Evolutionary conservation across 1,140 invertebrate genomes (phyloP), one percentile per base, ranked within the genome.

Genomic region (Ips typographus): DNA sequence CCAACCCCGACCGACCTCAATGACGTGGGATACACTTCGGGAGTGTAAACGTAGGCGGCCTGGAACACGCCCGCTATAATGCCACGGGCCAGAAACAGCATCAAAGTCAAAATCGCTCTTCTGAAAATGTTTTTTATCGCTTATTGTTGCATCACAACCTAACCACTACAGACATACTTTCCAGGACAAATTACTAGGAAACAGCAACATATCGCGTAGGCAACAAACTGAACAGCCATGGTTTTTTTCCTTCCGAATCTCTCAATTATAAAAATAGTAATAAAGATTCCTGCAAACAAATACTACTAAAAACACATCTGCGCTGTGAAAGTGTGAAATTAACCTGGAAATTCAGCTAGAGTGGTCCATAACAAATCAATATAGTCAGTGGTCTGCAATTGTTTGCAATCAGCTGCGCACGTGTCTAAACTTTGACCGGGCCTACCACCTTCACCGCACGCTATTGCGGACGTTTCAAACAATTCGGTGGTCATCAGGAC

Each of bases 401-500:
- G 88, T 67, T 88, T 87, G 81, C 92, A 94, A 78, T 89, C 88
- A 44, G 89, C 85, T 22, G 85, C 87, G 80, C 88, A 93, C 4
- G 86, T 80, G 71, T 83, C 81, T 74, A 72, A 80, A 75, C 81
- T 76, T 56, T 79, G 73, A 2, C 74, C 65, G 38, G 74, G 76
- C 62, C 71, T 73, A 52, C 74, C 71, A 70, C 79, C 76, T 4
- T 77, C 79, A 22, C 78, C 75, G 70, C 83, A 85, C 55, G 80
- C 79, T 40, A 80, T 81, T n/a, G 83, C 80, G 1, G 86, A 83
- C 22, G 84, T 85, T 76, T 94, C 91, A 82, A 98, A 94, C 40
- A 98, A 82, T 81, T 98, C 95, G 1, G 95, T 98, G 1, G 95
- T 96, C 88, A 98, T 94, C 52, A 98, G 82, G 2, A 98, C 95